These are phyloP conservation scores for Lapara coniferarum DNA, from an alignment of 2,888 invertebrate species.

Conservation along the genomic window DNA sequence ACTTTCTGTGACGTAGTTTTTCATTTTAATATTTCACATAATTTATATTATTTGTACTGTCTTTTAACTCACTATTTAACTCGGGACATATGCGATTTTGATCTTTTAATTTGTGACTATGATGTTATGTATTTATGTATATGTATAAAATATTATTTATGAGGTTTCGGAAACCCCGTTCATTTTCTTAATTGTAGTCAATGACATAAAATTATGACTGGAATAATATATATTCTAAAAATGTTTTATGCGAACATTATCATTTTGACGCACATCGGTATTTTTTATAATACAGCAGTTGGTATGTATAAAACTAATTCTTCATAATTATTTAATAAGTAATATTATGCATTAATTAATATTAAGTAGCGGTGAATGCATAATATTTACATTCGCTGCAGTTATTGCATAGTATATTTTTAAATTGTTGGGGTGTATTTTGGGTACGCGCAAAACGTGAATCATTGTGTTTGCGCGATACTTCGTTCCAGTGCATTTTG, in stretches of 20 bases:
- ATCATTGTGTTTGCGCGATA: slow-evolving; percentile 11
- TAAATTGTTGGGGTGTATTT: neutral
- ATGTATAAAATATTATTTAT: slow-evolving; percentile 23
- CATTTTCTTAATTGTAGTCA: slow-evolving; percentile 26
- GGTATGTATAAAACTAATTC: neutral
- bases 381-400: slow-evolving; percentile 2
- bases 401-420: neutral
- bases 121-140: slow-evolving; percentile 10
- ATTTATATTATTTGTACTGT: slow-evolving; percentile 32
- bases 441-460: slow-evolving; percentile 5
- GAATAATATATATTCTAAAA: slow-evolving; percentile 36
- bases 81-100: slow-evolving; percentile 39
- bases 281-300: slow-evolving; percentile 12
- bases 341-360: neutral
- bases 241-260: slow-evolving; percentile 16
- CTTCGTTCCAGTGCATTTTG: slow-evolving; percentile 12
- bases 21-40: slow-evolving; percentile 40
- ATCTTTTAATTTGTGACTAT: slow-evolving; percentile 25
- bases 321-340: neutral
- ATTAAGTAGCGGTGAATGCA: neutral
- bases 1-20: slow-evolving; percentile 53
- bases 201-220: slow-evolving; percentile 28
- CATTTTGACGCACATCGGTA: slow-evolving; percentile 16
- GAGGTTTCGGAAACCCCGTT: slow-evolving; percentile 55
- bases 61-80: neutral